Percentiles rank a stretch among this genome's conserved stretches.
Conservation (phyloP, 2,797 vertebrate genomes). For the Phrynocephalus vlangalii region DNA sequence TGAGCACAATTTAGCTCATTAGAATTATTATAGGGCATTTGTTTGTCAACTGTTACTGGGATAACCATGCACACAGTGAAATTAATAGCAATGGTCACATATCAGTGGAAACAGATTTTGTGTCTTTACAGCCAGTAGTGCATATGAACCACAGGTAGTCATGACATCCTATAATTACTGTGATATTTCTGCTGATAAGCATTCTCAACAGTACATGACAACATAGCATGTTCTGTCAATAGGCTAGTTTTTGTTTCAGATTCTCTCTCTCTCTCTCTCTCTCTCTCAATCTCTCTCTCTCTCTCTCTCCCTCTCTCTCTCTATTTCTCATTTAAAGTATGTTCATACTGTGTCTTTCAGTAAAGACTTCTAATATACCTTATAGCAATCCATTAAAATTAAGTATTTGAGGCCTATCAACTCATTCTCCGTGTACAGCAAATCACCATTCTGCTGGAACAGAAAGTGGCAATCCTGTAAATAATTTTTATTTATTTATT, state of each 20-base stretch:
- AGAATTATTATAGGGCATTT: constrained; percentile 11
- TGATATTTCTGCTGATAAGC: background rate
- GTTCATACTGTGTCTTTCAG: background rate
- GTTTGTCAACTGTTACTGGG: background rate
- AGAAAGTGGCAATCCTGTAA: background rate
- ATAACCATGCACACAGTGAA: background rate
- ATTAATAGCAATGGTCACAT: background rate
- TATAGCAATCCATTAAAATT: background rate
- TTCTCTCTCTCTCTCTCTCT: background rate
- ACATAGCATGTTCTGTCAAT: background rate
- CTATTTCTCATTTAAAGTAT: background rate
- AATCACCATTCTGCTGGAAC: background rate
- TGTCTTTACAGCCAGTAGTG: background rate
- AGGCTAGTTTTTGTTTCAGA: background rate
- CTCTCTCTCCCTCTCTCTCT: background rate
- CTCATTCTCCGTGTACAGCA: background rate
- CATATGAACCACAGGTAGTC: background rate
- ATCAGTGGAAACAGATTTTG: background rate
- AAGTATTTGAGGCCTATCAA: background rate
- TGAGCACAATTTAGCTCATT: background rate
- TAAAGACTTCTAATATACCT: background rate
- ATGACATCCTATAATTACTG: constrained; percentile 5
- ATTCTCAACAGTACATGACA: background rate
- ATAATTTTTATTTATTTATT: too few species aligned
- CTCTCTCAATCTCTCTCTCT: background rate